Conservation (phyloP, 2,888 invertebrate genomes). For the Cecidostiba fungosa region DNA sequence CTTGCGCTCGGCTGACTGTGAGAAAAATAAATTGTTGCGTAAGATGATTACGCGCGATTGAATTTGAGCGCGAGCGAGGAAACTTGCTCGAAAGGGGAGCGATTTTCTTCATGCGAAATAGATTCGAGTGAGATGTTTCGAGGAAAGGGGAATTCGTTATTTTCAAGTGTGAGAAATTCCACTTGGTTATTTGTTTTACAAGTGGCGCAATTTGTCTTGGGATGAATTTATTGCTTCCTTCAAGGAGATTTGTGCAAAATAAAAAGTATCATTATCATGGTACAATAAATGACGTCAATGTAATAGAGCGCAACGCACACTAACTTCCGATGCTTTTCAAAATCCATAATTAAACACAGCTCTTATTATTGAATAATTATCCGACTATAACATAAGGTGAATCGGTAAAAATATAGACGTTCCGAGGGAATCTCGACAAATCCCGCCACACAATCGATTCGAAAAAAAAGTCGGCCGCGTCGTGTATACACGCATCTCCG, state of each 20-base stretch:
- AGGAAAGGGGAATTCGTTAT: not conserved
- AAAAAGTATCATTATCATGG: too few species aligned
- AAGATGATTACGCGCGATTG: constrained; percentile 13
- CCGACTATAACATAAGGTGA: too few species aligned
- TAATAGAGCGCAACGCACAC: too few species aligned
- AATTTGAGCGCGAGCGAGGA: not conserved
- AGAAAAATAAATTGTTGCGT: not conserved
- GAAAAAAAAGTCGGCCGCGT: not conserved
- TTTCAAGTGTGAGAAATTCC: not conserved
- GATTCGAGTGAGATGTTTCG: not conserved
- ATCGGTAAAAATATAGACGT: too few species aligned
- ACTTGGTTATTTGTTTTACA: not conserved
- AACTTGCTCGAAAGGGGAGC: not conserved
- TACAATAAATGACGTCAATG: too few species aligned
- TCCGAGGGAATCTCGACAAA: too few species aligned
- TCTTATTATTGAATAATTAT: too few species aligned
- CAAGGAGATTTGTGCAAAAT: too few species aligned
- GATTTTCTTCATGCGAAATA: not conserved
- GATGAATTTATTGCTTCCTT: too few species aligned
- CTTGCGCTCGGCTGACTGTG: not conserved
- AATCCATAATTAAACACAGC: too few species aligned
- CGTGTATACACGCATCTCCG: not conserved
- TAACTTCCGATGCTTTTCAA: too few species aligned
- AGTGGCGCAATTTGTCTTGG: too few species aligned
- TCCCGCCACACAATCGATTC: not conserved